Evolutionary conservation across 2,888 invertebrate genomes (phyloP).

Genomic region (Deroplatys truncata): DNA sequence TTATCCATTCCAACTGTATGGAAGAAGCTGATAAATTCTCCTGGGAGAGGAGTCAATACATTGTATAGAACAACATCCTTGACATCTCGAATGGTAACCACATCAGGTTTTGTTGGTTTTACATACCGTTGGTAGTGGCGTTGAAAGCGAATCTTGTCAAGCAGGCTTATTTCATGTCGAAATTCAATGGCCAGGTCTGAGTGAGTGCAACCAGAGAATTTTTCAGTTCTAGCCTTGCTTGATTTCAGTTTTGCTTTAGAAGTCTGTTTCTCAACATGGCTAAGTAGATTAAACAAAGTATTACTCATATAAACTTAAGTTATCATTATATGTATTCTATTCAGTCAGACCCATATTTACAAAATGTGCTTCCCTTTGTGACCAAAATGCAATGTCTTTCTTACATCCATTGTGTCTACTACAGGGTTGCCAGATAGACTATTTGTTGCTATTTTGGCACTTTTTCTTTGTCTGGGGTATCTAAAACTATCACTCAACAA

Average conservation of each 20-base stretch:
- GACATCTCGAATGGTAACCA: conserved; percentile 58
- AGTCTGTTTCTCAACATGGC: neutral
- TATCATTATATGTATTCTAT: no score
- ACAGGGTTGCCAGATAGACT: no score
- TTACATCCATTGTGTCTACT: no score
- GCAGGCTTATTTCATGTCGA: conserved; percentile 51
- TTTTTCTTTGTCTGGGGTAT: no score
- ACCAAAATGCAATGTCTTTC: no score
- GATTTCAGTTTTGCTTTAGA: conserved; percentile 24
- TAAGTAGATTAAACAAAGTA: conserved; percentile 44
- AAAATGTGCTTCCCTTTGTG: no score
- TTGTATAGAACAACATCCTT: conserved; percentile 55
- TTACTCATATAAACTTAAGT: no score
- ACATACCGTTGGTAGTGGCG: conserved; percentile 56
- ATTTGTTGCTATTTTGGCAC: no score
- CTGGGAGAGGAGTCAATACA: conserved; percentile 52
- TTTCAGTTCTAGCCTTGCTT: conserved; percentile 32
- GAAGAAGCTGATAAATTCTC: conserved; percentile 58
- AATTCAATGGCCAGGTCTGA: conserved; percentile 50
- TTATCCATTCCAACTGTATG: conserved; percentile 56
- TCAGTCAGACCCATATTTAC: no score
- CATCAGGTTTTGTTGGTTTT: conserved; percentile 50
- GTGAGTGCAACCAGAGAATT: conserved; percentile 37
- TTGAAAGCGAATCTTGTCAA: conserved; percentile 56
- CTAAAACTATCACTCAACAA: no score